A percentile compares a stretch with the other conserved stretches of the same genome.
These are phyloP conservation scores for Hystrix brachyura DNA, from an alignment of 2,113 vertebrate genomes.

Conservation along the genomic window DNA sequence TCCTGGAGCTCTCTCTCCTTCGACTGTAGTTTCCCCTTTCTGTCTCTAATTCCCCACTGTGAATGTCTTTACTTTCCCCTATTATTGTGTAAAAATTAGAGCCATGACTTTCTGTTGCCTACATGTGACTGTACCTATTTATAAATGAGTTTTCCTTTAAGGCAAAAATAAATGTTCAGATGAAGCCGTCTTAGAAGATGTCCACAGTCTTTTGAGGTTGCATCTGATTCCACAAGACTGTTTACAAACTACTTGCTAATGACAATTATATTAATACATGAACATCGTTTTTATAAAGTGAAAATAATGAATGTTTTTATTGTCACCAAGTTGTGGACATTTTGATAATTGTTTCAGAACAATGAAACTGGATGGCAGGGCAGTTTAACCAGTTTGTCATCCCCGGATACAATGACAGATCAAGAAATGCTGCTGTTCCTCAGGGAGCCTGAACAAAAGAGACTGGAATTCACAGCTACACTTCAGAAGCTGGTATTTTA, in stretches of 20 bases:
- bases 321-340: not conserved
- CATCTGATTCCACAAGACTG: not conserved
- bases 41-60: not conserved
- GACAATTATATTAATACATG: not conserved
- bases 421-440: constrained; percentile 91
- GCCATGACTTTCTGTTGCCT: not conserved
- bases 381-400: not conserved
- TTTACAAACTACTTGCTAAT: not conserved
- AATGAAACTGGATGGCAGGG: constrained; percentile 62
- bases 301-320: not conserved
- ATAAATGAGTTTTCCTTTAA: not conserved
- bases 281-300: constrained; percentile 18
- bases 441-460: constrained; percentile 88
- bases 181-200: not conserved
- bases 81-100: not conserved
- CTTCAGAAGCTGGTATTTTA: constrained; percentile 88
- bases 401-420: constrained; percentile 90
- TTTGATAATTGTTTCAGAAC: constrained; percentile 75
- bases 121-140: not conserved
- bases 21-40: not conserved
- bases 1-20: not conserved
- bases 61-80: not conserved
- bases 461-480: constrained; percentile 87
- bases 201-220: not conserved
- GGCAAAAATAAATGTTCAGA: not conserved